Percentiles rank a stretch among this genome's conserved stretches.
Evolutionary conservation across 2,888 invertebrate genomes (phyloP).

Genomic region (Hydrotaea cyrtoneurina): DNA sequence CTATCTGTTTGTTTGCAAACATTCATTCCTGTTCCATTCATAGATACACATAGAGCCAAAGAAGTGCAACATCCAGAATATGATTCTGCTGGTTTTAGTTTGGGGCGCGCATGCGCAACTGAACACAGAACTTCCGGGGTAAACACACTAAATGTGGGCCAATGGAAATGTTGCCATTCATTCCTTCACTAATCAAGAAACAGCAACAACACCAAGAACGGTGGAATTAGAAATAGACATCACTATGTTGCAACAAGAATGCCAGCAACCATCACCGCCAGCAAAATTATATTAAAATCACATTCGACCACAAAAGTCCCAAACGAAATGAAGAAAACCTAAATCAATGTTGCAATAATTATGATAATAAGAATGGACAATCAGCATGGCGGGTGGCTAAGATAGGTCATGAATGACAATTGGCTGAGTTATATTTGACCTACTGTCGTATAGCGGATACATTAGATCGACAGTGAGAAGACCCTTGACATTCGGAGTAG

Average conservation of each 20-base stretch:
- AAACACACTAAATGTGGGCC: constrained; percentile 72
- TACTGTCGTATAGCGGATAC: too few species aligned
- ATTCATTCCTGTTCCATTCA: constrained; percentile 64
- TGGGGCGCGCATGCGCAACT: constrained; percentile 66
- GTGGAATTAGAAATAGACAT: constrained; percentile 23
- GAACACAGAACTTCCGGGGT: constrained; percentile 70
- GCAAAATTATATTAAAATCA: constrained; percentile 18
- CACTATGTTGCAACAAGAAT: constrained; percentile 12
- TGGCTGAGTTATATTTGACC: constrained; percentile 7
- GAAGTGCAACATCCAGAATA: constrained; percentile 25
- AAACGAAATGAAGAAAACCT: neutral
- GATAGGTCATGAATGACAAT: constrained; percentile 68
- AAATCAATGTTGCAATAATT: neutral
- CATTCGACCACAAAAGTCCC: neutral
- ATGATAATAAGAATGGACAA: constrained; percentile 23
- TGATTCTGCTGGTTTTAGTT: constrained; percentile 1
- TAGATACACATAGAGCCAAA: constrained; percentile 14
- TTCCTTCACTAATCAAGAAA: constrained; percentile 41
- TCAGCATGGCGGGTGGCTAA: constrained; percentile 70
- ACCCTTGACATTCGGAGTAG: too few species aligned
- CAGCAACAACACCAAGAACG: neutral
- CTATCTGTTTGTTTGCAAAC: constrained; percentile 11
- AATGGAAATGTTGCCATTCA: constrained; percentile 67
- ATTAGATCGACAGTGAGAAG: too few species aligned
- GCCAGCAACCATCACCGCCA: neutral